Evolutionary conservation across 2,888 invertebrate species (phyloP), one percentile per base, ranked within the genome.

Genomic region (Archips xylosteana): DNA sequence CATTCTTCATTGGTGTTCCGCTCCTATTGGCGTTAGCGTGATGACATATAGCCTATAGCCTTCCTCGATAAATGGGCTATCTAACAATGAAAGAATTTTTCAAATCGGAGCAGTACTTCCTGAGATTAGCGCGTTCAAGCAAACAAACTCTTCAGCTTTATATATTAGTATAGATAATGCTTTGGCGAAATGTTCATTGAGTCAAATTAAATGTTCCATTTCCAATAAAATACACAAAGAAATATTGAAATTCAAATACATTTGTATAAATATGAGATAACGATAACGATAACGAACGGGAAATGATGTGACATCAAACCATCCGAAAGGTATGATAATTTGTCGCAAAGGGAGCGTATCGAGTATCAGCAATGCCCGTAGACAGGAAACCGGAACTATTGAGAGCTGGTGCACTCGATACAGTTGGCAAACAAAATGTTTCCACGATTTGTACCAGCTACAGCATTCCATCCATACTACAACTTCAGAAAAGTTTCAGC

Each of bases 401-500:
- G 59, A 64, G 68, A 64, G 69, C 23, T 65, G 64, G 51, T 65
- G 71, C 60, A 45, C 45, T 60, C 69, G 74, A 74, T 78, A 78
- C 69, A 75, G 74, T 54, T 51, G 69, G 75, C 77, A 75, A 75
- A 78, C 75, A 75, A 77, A 80, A 77, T 80, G 77, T 79, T 77
- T 67, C 71, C 23, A 34, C 65, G 34, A 64, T 59, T n/a, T 12
- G 15, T 79, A 13, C 49, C 63, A 57, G 59, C 68, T 15, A 10
- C 60, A 39, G 47, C 80, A 82, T 81, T 80, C 80, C 79, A 83
- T 79, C 79, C 79, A 75, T 78, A 78, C 6, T 45, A 3, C 12
- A 10, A 81, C 81, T 83, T 77, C 77, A 81, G 81, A 81, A 82
- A 86, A 84, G 82, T 86, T 86, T 81, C 78, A 83, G 82, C 78